phyloP scores from a whole-genome alignment of 1,140 invertebrate species.

The Aphaenogaster floridana region DNA sequence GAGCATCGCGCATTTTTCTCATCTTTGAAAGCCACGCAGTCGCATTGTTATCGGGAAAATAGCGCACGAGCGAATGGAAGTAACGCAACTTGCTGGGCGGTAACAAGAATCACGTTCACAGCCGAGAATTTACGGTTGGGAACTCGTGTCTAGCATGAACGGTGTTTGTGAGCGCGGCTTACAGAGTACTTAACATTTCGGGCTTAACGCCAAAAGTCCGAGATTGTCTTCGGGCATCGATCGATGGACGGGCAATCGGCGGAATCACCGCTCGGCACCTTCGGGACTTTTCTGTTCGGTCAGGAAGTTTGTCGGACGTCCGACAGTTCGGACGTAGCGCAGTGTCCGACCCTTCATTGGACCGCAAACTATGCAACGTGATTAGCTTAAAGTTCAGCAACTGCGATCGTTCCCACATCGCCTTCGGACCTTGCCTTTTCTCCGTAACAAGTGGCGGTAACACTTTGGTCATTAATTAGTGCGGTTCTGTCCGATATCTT shows the following conservation, averaged over 20 bases:
- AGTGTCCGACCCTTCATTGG: conserved; percentile 23
- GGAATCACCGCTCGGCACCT: conserved; percentile 37
- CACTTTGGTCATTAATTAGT: conserved; percentile 67
- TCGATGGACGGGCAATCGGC: conserved; percentile 42
- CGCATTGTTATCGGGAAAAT: conserved; percentile 38
- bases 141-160: conserved; percentile 43
- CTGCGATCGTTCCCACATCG: conserved; percentile 66
- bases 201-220: conserved; percentile 53
- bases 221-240: conserved; percentile 55
- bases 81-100: neutral
- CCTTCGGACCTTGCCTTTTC: conserved; percentile 53
- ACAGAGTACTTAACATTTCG: conserved; percentile 61
- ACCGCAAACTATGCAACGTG: conserved; percentile 70
- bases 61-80: neutral
- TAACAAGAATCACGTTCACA: conserved; percentile 42
- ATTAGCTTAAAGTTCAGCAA: conserved; percentile 69
- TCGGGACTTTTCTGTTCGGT: conserved; percentile 59
- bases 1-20: neutral
- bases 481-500: neutral
- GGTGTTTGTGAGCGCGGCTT: conserved; percentile 53
- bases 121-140: conserved; percentile 43
- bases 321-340: conserved; percentile 51
- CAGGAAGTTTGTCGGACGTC: conserved; percentile 58
- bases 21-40: neutral
- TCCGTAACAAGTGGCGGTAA: conserved; percentile 53